phyloP scores from a whole-genome alignment of 2,888 invertebrate genomes.

The Phyllotreta cruciferae region DNA sequence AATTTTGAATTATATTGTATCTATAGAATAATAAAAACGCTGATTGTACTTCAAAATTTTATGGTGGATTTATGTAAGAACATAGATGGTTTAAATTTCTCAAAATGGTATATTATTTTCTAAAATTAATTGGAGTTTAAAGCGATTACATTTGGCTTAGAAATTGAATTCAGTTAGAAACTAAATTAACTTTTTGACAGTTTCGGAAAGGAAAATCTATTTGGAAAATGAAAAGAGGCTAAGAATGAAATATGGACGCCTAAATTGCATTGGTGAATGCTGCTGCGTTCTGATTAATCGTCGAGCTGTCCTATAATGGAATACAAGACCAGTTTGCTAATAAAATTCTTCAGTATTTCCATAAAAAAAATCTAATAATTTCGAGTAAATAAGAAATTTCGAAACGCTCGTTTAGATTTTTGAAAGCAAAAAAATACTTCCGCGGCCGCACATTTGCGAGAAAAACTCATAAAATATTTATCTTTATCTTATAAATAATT shows the following conservation, averaged over 20 bases:
- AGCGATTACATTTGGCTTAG: conserved; percentile 5
- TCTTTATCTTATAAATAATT: conserved; percentile 16
- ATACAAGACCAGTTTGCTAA: conserved; percentile 6
- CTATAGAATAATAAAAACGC: no score
- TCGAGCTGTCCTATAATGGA: conserved; percentile 19
- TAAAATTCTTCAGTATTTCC: not conserved
- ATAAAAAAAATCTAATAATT: no score
- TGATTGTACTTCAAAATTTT: no score
- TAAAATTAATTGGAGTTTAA: conserved; percentile 1
- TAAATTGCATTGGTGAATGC: conserved; percentile 13
- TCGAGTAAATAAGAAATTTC: no score
- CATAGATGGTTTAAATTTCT: no score
- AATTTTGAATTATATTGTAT: no score
- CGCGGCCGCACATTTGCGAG: not conserved
- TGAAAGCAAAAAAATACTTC: no score
- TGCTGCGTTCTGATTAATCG: conserved; percentile 20
- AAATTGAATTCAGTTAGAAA: conserved; percentile 7
- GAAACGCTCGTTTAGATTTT: no score
- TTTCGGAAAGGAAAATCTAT: conserved; percentile 14
- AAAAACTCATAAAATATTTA: conserved; percentile 14
- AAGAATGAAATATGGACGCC: conserved; percentile 17
- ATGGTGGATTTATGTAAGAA: no score
- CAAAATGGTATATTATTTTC: not conserved
- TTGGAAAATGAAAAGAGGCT: conserved; percentile 20
- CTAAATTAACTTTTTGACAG: conserved; percentile 17